Conservation (phyloP, 2,888 invertebrate species). For the Limenitis camilla region DNA sequence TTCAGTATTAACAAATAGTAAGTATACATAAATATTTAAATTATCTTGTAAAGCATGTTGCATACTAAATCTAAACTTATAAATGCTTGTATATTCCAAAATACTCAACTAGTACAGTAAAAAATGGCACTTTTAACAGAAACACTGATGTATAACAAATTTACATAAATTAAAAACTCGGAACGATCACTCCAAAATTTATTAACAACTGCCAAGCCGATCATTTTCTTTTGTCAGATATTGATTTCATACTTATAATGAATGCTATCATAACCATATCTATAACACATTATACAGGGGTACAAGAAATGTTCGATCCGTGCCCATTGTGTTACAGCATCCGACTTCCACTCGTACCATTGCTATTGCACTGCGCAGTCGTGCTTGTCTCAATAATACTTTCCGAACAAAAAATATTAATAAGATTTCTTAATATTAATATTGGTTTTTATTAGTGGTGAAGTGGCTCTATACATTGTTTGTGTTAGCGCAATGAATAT, state of each 20-base stretch:
- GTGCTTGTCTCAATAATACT: constrained; percentile 45
- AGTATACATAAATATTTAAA: constrained; percentile 3
- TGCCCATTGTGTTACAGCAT: constrained; percentile 57
- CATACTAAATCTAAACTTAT: too few species aligned
- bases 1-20: constrained; percentile 12
- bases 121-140: too few species aligned
- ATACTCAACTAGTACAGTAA: too few species aligned
- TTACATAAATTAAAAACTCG: too few species aligned
- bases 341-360: constrained; percentile 55
- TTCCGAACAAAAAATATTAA: constrained; percentile 39
- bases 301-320: constrained; percentile 43
- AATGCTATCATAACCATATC: constrained; percentile 52
- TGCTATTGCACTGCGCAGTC: constrained; percentile 53
- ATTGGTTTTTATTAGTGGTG: constrained; percentile 50
- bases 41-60: background rate
- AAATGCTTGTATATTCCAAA: too few species aligned
- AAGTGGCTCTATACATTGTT: constrained; percentile 53
- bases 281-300: constrained; percentile 43
- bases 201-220: background rate
- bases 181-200: too few species aligned
- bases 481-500: constrained; percentile 64
- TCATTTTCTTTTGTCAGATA: constrained; percentile 30
- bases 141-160: too few species aligned
- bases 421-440: constrained; percentile 43
- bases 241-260: constrained; percentile 53